These are phyloP conservation scores for Nycticebus coucang DNA, from an alignment of 2,113 vertebrate species.

Conservation along the genomic window DNA sequence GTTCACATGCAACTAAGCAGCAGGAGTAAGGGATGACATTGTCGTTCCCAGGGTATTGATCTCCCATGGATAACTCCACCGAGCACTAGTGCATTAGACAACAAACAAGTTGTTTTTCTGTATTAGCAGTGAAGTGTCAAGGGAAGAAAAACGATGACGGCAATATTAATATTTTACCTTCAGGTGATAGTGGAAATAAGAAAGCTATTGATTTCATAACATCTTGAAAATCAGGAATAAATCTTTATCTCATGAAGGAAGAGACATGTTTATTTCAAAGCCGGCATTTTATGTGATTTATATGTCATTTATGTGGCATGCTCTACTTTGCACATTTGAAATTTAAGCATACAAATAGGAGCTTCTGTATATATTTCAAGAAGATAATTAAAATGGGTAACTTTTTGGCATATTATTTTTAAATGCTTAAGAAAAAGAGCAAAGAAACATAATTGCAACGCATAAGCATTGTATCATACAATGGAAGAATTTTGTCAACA, in stretches of 20 bases:
- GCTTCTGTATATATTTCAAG: neutral
- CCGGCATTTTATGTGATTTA: constrained; percentile 69
- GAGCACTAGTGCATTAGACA: neutral
- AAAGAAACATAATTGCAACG: neutral
- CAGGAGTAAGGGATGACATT: neutral
- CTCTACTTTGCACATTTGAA: constrained; percentile 50
- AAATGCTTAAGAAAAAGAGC: neutral
- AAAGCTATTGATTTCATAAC: constrained; percentile 77
- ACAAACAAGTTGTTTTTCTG: constrained; percentile 58
- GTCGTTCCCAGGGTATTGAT: neutral
- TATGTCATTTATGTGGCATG: constrained; percentile 68
- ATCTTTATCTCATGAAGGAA: constrained; percentile 73
- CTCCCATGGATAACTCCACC: neutral
- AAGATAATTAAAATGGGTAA: neutral
- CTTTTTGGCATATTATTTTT: neutral
- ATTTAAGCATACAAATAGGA: constrained; percentile 1
- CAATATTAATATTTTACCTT: constrained; percentile 69
- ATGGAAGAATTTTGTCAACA: neutral
- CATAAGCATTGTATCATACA: neutral
- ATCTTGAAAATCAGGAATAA: constrained; percentile 70
- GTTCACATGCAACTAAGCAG: neutral
- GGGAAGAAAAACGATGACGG: constrained; percentile 59
- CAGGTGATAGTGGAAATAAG: constrained; percentile 76
- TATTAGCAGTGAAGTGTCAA: constrained; percentile 40
- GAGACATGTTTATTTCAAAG: constrained; percentile 66